Evolutionary conservation across 2,888 invertebrate species (phyloP).

Genomic region (Icerya purchasi): DNA sequence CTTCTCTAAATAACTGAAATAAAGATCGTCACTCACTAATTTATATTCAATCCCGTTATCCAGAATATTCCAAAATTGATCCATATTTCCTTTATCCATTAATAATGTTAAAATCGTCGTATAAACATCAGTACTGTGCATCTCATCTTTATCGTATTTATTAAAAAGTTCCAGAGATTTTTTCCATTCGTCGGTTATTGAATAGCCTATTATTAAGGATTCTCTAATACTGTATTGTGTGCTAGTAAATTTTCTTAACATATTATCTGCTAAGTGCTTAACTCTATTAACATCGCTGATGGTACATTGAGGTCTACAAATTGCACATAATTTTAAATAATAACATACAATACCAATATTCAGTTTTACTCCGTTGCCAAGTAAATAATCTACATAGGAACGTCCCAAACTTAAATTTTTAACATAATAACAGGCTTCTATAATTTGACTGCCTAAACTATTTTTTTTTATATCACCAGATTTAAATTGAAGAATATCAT

Average conservation of each 20-base stretch:
- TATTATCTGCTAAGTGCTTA: constrained; percentile 10
- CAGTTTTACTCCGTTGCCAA: constrained; percentile 27
- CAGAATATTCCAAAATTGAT: constrained; percentile 37
- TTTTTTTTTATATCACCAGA: not conserved
- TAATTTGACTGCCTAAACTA: constrained; percentile 9
- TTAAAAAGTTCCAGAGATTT: constrained; percentile 36
- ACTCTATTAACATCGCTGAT: constrained; percentile 17
- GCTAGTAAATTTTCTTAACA: constrained; percentile 14
- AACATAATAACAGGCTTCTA: not conserved
- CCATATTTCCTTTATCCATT: constrained; percentile 32
- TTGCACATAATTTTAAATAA: constrained; percentile 33
- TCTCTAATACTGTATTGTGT: constrained; percentile 27
- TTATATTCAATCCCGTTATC: constrained; percentile 29
- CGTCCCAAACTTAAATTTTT: constrained; percentile 3
- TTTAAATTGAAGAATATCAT: not conserved
- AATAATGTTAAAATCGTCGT: constrained; percentile 35
- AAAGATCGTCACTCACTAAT: not conserved
- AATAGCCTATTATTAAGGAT: constrained; percentile 37
- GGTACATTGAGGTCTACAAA: constrained; percentile 23
- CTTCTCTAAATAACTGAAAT: not conserved
- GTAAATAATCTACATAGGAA: constrained; percentile 34
- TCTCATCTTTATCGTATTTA: not conserved
- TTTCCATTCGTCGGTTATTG: constrained; percentile 40
- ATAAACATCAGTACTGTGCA: constrained; percentile 17
- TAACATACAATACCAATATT: constrained; percentile 37